Percentiles rank a stretch among this genome's conserved stretches.
These are phyloP conservation scores for Scarus forsteni DNA, from an alignment of 2,797 vertebrate genomes.

Conservation along the genomic window DNA sequence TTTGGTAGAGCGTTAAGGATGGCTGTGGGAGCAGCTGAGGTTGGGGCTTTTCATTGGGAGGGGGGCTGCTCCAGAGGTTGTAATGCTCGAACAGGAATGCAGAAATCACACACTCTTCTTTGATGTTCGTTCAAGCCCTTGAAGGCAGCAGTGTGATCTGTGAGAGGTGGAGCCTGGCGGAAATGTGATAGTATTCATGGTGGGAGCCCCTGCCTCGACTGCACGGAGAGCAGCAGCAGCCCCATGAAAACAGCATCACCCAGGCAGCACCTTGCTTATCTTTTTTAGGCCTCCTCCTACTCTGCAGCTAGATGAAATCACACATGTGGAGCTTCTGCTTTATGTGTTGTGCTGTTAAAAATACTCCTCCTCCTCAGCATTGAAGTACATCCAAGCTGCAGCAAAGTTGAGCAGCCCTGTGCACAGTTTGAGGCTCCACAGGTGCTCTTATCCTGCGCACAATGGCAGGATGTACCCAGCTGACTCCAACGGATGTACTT, in stretches of 20 bases:
- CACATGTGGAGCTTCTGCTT: conserved; percentile 24
- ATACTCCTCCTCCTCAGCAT: conserved; percentile 6
- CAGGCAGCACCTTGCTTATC: conserved; percentile 37
- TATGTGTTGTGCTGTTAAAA: conserved; percentile 19
- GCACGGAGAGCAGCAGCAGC: conserved; percentile 35
- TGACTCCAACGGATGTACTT: conserved; percentile 1
- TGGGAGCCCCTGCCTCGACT: conserved; percentile 54
- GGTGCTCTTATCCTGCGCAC: conserved; percentile 24
- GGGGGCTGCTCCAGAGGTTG: conserved; percentile 68
- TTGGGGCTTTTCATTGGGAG: conserved; percentile 40
- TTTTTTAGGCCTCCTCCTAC: conserved; percentile 46
- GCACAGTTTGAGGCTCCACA: conserved; percentile 16
- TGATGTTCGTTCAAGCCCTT: conserved; percentile 80
- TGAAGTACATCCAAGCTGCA: conserved; percentile 3
- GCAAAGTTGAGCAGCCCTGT: neutral
- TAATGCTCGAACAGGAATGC: conserved; percentile 78
- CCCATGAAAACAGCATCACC: conserved; percentile 48
- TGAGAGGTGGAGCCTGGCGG: conserved; percentile 72
- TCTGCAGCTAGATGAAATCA: conserved; percentile 29
- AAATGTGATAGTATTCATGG: conserved; percentile 76
- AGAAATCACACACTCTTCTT: conserved; percentile 73
- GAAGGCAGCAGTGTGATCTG: conserved; percentile 74
- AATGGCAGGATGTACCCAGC: conserved; percentile 34
- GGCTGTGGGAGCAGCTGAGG: conserved; percentile 54
- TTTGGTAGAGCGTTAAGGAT: conserved; percentile 70